phyloP scores from a whole-genome alignment of 2,888 invertebrate species.

The Limnephilus auricula region DNA sequence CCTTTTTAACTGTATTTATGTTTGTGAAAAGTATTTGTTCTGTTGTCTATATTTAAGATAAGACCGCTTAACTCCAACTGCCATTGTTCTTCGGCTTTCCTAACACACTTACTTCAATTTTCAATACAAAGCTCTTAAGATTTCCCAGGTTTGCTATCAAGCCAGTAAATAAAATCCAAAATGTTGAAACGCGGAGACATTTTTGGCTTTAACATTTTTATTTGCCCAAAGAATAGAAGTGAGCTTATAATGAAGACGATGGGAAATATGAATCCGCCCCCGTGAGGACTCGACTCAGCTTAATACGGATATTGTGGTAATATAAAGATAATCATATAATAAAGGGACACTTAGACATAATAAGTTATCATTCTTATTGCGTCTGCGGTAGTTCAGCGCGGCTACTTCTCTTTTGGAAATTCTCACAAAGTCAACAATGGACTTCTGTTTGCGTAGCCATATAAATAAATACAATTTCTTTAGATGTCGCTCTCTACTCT shows the following conservation, averaged over 20 bases:
- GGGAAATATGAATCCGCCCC: neutral
- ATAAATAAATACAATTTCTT: constrained; percentile 40
- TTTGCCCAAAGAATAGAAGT: neutral
- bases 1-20: too few species aligned
- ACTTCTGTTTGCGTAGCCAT: constrained; percentile 33
- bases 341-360: constrained; percentile 29
- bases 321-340: constrained; percentile 12
- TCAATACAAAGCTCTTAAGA: neutral
- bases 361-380: constrained; percentile 35
- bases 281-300: neutral
- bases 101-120: neutral
- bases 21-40: neutral
- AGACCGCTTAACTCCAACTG: neutral
- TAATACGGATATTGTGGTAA: constrained; percentile 20
- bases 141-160: neutral
- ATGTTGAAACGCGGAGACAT: constrained; percentile 2
- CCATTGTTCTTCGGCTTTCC: neutral
- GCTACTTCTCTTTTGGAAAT: constrained; percentile 29
- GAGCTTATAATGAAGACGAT: neutral
- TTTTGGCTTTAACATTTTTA: neutral
- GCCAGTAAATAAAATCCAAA: neutral
- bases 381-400: constrained; percentile 17
- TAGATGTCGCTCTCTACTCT: constrained; percentile 31
- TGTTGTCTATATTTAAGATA: neutral
- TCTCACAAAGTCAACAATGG: constrained; percentile 34